These are phyloP conservation scores for Dione vanillae DNA, from an alignment of 2,888 invertebrate species.

Conservation along the genomic window DNA sequence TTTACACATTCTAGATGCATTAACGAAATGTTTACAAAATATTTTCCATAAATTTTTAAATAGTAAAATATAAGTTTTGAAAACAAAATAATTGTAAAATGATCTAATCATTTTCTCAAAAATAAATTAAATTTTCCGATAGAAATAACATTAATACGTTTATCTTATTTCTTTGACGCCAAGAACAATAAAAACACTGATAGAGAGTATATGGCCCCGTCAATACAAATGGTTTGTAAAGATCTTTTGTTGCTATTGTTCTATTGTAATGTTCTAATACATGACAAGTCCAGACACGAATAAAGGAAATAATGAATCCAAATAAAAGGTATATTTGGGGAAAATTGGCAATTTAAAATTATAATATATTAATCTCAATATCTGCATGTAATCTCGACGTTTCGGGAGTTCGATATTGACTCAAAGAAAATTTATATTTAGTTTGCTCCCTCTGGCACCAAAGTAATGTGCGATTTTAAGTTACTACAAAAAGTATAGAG, in stretches of 20 bases:
- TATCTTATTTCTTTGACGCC: constrained; percentile 21
- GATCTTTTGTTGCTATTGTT: constrained; percentile 25
- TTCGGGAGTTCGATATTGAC: too few species aligned
- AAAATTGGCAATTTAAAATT: not conserved
- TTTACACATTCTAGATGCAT: too few species aligned
- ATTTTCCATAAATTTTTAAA: too few species aligned
- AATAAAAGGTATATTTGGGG: constrained; percentile 1
- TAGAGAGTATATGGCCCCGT: constrained; percentile 10
- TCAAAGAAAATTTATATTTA: too few species aligned
- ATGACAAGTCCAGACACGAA: constrained; percentile 19
- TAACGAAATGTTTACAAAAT: too few species aligned
- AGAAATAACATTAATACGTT: constrained; percentile 9
- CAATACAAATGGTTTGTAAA: constrained; percentile 13
- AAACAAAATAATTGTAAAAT: not conserved
- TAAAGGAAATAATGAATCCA: not conserved
- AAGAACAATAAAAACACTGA: not conserved
- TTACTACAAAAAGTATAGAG: too few species aligned
- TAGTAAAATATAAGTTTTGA: not conserved
- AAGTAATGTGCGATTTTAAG: too few species aligned
- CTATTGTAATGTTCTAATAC: constrained; percentile 2
- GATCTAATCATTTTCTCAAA: not conserved
- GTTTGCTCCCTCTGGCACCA: too few species aligned
- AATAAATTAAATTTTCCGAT: constrained; percentile 15
- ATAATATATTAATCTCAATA: too few species aligned
- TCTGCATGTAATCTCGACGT: too few species aligned